Evolutionary conservation across 1,140 invertebrate species (phyloP).

Genomic region (Nasonia longicornis): DNA sequence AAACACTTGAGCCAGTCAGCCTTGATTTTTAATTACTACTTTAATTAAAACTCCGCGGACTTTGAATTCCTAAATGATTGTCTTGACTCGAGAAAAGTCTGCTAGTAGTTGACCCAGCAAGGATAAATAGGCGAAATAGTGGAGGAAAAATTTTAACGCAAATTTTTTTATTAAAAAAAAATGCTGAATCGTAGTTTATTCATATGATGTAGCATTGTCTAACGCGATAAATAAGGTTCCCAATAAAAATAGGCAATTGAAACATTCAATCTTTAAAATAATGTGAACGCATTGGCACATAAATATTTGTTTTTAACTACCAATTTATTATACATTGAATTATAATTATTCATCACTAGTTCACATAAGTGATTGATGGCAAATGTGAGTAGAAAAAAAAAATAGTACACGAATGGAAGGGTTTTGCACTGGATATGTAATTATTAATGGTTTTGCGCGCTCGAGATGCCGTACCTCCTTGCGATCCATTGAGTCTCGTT

Average conservation of each 20-base stretch:
- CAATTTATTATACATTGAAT: background rate
- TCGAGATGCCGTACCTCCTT: background rate
- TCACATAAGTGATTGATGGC: constrained; percentile 11
- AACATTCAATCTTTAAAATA: background rate
- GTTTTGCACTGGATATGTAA: constrained; percentile 26
- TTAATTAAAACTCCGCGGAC: constrained; percentile 44
- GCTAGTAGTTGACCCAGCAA: constrained; percentile 14
- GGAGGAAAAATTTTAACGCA: constrained; percentile 12
- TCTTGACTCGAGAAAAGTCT: constrained; percentile 29
- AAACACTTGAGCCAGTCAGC: constrained; percentile 32
- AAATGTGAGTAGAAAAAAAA: background rate
- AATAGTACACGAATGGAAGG: constrained; percentile 26
- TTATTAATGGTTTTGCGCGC: constrained; percentile 43
- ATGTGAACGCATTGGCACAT: background rate
- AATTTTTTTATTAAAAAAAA: background rate
- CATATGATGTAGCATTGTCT: too few species aligned
- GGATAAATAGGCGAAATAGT: constrained; percentile 30
- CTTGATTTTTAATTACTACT: constrained; percentile 48
- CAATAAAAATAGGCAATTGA: too few species aligned
- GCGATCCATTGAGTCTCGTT: constrained; percentile 25
- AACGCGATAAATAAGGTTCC: too few species aligned
- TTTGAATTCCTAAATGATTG: constrained; percentile 46
- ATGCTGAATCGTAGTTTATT: too few species aligned
- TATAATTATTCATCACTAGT: background rate
- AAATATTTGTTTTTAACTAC: background rate